Conservation (phyloP, 2,113 vertebrate species). For the Sylvicapra grimmia region DNA sequence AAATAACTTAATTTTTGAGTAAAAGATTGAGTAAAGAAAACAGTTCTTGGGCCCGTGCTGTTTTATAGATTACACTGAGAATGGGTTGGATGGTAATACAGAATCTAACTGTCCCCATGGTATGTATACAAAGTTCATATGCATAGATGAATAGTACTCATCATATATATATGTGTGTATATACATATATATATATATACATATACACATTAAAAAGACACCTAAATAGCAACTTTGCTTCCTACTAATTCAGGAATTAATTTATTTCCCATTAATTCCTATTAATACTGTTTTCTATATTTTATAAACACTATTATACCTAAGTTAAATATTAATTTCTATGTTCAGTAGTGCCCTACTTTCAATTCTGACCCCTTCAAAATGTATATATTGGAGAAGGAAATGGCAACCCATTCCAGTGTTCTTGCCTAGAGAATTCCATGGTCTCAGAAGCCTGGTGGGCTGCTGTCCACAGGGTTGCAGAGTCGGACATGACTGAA, state of each 20-base stretch:
- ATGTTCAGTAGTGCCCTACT: background rate
- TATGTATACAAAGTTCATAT: background rate
- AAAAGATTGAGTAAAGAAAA: background rate
- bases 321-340: background rate
- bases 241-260: background rate
- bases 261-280: background rate
- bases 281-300: background rate
- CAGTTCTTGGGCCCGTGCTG: background rate
- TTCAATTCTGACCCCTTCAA: background rate
- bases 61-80: background rate
- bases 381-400: background rate
- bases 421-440: background rate
- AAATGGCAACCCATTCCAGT: background rate
- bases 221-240: background rate
- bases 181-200: background rate
- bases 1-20: background rate
- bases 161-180: background rate
- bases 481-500: background rate
- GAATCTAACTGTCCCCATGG: background rate
- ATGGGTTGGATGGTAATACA: background rate
- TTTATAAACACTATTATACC: background rate
- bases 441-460: background rate
- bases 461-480: background rate
- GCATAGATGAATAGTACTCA: background rate
- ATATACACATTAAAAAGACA: background rate